Evolutionary conservation across 1,140 invertebrate genomes (phyloP).

Genomic region (Diachasma alloeum): DNA sequence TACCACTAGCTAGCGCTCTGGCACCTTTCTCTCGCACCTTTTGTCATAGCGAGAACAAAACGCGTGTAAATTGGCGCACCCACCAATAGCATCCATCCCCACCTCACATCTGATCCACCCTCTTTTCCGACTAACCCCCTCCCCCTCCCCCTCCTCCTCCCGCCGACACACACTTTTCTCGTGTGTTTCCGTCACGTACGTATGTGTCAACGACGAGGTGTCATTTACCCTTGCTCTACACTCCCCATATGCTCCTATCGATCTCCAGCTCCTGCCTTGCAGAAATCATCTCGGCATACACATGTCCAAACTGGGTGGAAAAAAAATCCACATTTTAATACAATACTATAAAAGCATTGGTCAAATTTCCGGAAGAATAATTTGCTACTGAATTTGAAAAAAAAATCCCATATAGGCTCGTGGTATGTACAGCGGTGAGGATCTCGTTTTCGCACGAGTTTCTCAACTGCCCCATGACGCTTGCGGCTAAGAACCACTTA

Average conservation of each 20-base stretch:
- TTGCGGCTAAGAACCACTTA: constrained; percentile 28
- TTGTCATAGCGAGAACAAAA: constrained; percentile 55
- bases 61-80: constrained; percentile 57
- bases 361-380: neutral
- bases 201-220: constrained; percentile 1
- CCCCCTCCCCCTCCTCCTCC: constrained; percentile 10
- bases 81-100: constrained; percentile 44
- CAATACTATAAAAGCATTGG: neutral
- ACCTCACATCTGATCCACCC: constrained; percentile 22
- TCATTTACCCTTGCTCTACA: neutral
- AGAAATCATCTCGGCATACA: neutral
- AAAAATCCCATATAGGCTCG: no score
- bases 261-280: neutral
- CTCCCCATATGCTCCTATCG: constrained; percentile 1
- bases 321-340: neutral
- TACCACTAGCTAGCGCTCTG: constrained; percentile 21
- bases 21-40: constrained; percentile 50
- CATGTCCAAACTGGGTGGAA: neutral
- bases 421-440: neutral
- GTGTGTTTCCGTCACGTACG: neutral
- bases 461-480: constrained; percentile 8
- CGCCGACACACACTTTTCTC: neutral
- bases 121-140: constrained; percentile 5
- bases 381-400: no score
- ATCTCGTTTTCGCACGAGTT: constrained; percentile 11